Conservation (phyloP, 2,797 vertebrate genomes). For the Myotis pilosus region DNA sequence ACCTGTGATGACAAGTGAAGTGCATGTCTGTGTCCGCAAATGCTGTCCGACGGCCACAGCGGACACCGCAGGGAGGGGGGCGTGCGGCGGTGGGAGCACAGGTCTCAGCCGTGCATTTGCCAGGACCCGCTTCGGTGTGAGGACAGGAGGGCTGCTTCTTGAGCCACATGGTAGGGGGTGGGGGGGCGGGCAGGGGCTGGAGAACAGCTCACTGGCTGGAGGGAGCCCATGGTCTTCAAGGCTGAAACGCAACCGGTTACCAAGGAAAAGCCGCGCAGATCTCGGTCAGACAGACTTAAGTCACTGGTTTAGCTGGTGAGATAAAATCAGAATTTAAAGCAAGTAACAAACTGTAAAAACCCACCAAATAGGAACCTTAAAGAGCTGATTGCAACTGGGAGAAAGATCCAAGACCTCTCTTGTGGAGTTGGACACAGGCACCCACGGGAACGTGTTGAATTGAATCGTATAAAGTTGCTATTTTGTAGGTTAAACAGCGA, state of each 20-base stretch:
- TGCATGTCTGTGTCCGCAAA: not conserved
- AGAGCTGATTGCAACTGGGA: not conserved
- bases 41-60: not conserved
- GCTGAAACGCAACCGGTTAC: not conserved
- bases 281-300: not conserved
- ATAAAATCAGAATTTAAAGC: not conserved
- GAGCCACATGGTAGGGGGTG: not conserved
- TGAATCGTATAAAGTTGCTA: not conserved
- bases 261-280: not conserved
- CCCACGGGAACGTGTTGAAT: not conserved
- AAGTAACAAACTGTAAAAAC: not conserved
- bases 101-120: accelerated
- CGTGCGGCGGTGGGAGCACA: accelerated
- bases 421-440: not conserved
- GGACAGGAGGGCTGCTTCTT: not conserved
- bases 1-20: not conserved
- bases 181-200: not conserved
- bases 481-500: not conserved
- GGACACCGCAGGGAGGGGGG: not conserved
- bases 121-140: not conserved
- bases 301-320: not conserved
- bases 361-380: not conserved
- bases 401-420: not conserved
- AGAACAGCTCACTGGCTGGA: not conserved
- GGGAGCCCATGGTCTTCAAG: not conserved